These are phyloP conservation scores for Cryptotermes secundus DNA, from an alignment of 1,140 invertebrate genomes.

Conservation along the genomic window DNA sequence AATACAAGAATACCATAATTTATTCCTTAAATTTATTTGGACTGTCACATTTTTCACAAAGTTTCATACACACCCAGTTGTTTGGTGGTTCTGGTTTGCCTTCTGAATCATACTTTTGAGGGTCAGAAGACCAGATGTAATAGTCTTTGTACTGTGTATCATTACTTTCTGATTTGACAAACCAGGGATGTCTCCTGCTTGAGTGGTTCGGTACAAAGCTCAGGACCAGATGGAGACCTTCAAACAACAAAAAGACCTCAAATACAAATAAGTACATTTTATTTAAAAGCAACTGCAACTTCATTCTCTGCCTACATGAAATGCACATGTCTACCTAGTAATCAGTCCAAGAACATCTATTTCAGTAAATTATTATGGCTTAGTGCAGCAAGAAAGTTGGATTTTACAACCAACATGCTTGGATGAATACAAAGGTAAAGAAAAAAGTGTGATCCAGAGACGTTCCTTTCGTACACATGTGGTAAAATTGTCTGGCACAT, in stretches of 20 bases:
- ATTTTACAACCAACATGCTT: background rate
- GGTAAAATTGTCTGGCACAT: background rate
- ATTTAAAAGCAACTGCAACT: background rate
- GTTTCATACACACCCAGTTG: conserved; percentile 51
- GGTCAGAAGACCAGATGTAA: conserved; percentile 53
- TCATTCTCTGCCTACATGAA: background rate
- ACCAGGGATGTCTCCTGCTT: conserved; percentile 55
- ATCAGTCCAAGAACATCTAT: too few relatives aligned
- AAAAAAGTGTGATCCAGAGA: background rate
- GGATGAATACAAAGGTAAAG: background rate
- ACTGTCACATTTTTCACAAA: too few relatives aligned
- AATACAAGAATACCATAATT: background rate
- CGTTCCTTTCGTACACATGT: background rate
- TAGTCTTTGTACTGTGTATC: conserved; percentile 49
- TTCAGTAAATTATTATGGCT: background rate
- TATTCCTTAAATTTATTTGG: too few relatives aligned
- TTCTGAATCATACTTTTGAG: conserved; percentile 34
- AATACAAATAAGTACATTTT: background rate
- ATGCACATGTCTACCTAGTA: background rate
- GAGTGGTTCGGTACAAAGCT: conserved; percentile 60
- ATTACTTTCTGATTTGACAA: conserved; percentile 46
- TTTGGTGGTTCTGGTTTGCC: conserved; percentile 46
- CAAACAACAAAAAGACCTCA: conserved; percentile 2
- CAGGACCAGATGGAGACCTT: conserved; percentile 54
- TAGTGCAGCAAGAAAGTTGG: background rate